phyloP scores from a whole-genome alignment of 1,140 invertebrate genomes.

The Agrilus planipennis region DNA sequence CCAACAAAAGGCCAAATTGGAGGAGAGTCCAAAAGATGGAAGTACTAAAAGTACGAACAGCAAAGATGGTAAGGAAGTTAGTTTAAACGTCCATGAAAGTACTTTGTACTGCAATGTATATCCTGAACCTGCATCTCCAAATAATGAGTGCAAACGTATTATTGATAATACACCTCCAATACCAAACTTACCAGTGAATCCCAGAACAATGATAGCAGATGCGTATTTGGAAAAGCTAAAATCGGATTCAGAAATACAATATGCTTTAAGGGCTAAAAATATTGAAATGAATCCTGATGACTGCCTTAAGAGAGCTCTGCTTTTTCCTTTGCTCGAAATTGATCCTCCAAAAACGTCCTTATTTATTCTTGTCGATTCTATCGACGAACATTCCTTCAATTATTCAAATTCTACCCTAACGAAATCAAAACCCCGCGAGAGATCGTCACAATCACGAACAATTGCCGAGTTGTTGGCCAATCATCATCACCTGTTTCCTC shows the following conservation, averaged over 20 bases:
- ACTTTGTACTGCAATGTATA: constrained; percentile 29
- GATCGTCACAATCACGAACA: constrained; percentile 47
- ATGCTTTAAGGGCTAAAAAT: constrained; percentile 55
- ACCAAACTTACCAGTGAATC: constrained; percentile 47
- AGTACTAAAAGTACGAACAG: constrained; percentile 9
- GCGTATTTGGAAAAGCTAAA: constrained; percentile 72
- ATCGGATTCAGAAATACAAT: constrained; percentile 63
- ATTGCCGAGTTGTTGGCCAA: constrained; percentile 79
- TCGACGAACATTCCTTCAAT: constrained; percentile 60
- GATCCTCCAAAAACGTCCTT: constrained; percentile 72
- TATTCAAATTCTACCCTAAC: constrained; percentile 34
- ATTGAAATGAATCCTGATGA: constrained; percentile 77
- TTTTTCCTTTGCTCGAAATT: constrained; percentile 76
- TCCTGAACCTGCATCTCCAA: constrained; percentile 21
- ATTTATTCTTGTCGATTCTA: constrained; percentile 81
- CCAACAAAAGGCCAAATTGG: constrained; percentile 12
- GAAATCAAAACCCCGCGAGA: constrained; percentile 34
- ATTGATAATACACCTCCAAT: constrained; percentile 38
- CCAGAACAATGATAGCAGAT: constrained; percentile 53
- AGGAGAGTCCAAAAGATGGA: constrained; percentile 9
- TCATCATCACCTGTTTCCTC: constrained; percentile 85
- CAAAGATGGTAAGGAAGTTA: constrained; percentile 17
- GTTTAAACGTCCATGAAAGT: constrained; percentile 22
- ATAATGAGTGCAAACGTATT: constrained; percentile 17
- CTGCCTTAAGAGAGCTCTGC: constrained; percentile 75